Conservation (phyloP, 2,113 vertebrate genomes). For the Microcebus murinus region DNA sequence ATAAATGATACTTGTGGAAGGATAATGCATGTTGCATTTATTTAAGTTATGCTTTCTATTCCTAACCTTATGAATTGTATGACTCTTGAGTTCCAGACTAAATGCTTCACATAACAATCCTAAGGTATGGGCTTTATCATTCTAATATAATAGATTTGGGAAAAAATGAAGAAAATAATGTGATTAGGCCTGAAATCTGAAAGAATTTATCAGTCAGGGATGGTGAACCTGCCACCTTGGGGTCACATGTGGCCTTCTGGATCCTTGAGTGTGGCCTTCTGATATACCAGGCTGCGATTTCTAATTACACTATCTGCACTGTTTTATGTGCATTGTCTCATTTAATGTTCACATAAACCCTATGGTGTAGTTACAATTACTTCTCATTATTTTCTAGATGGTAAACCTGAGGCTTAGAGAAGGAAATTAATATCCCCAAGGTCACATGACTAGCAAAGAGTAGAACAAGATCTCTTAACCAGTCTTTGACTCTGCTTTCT, state of each 20-base stretch:
- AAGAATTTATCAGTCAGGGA: not conserved
- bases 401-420: not conserved
- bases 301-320: not conserved
- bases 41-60: not conserved
- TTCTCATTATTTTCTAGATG: constrained; percentile 11
- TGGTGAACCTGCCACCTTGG: no score
- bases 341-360: not conserved
- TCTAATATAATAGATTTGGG: not conserved
- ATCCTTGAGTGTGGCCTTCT: not conserved
- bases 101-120: not conserved
- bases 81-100: not conserved
- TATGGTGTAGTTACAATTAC: not conserved
- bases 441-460: not conserved
- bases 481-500: not conserved
- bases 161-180: not conserved
- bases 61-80: not conserved
- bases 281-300: not conserved
- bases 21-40: not conserved
- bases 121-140: not conserved
- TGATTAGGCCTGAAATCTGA: not conserved
- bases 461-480: not conserved
- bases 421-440: not conserved
- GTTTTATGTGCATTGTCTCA: not conserved
- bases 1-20: not conserved
- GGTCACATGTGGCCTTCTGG: no score